These are phyloP conservation scores for Macquaria australasica DNA, from an alignment of 2,113 vertebrate species.

Conservation along the genomic window DNA sequence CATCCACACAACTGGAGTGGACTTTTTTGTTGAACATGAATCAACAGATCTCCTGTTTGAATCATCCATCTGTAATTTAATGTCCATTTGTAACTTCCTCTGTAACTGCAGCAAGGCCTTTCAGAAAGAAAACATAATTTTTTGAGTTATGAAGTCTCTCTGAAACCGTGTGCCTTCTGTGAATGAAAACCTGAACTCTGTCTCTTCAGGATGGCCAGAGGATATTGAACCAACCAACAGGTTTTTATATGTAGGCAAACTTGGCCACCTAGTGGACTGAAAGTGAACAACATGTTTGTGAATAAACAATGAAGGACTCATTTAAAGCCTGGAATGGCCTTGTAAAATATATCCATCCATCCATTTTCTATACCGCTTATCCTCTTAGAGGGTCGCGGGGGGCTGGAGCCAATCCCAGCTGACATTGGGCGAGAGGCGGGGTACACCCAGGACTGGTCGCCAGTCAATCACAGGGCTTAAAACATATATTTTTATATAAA, in stretches of 20 bases:
- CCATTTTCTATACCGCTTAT: too few species aligned
- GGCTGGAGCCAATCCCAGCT: too few species aligned
- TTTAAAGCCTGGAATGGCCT: conserved; percentile 26
- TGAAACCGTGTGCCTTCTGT: conserved; percentile 65
- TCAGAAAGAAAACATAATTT: background rate
- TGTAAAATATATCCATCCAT: too few species aligned
- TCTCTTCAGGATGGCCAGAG: background rate
- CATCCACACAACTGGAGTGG: background rate
- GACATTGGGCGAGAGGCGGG: too few species aligned
- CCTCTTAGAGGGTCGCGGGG: too few species aligned
- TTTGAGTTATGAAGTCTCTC: conserved; percentile 11
- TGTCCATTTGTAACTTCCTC: background rate
- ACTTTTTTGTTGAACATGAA: background rate
- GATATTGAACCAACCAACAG: background rate
- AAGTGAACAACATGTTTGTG: background rate
- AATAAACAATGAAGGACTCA: conserved; percentile 58
- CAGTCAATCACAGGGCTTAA: too few species aligned
- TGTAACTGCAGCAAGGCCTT: background rate
- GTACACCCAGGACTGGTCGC: too few species aligned
- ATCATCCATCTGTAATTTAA: conserved; percentile 6
- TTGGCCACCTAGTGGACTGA: conserved; percentile 56
- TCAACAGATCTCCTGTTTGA: background rate
- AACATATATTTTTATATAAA: conserved; percentile 37
- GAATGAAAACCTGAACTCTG: conserved; percentile 28
- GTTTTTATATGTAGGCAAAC: conserved; percentile 32